Conservation (phyloP, 1,140 invertebrate genomes). For the Melanaphis sacchari region DNA sequence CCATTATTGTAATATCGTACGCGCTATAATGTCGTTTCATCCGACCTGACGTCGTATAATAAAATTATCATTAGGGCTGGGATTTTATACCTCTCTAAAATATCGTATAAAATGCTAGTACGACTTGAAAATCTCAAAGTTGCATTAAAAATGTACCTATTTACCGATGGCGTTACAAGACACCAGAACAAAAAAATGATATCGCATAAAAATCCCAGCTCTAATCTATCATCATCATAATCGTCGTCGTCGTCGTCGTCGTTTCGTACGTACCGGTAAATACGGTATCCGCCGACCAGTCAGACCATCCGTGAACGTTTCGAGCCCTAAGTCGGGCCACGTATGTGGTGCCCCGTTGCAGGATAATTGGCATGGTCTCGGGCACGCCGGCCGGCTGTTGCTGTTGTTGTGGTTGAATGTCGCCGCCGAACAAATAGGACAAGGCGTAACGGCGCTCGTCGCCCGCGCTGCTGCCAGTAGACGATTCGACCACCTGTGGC, state of each 20-base stretch:
- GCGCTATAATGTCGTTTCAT: not conserved
- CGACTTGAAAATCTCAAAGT: too few species aligned
- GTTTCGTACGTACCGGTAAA: slow-evolving; percentile 8
- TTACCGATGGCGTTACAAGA: not conserved
- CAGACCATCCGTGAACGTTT: slow-evolving; percentile 41
- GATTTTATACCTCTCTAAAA: not conserved
- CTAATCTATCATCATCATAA: not conserved
- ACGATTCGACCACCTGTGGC: not conserved
- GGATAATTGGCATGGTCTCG: not conserved
- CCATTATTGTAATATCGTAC: not conserved
- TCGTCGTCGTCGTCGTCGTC: not conserved
- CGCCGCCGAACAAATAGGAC: not conserved
- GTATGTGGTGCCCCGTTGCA: not conserved
- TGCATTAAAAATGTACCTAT: too few species aligned
- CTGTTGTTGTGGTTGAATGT: not conserved
- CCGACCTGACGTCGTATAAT: not conserved
- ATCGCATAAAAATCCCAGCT: not conserved
- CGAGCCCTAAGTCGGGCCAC: not conserved
- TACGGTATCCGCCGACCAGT: slow-evolving; percentile 24
- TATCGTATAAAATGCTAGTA: too few species aligned
- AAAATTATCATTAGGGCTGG: not conserved
- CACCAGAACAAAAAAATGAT: not conserved
- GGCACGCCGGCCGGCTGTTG: too few species aligned
- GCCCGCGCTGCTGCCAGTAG: not conserved
- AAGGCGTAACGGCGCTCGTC: not conserved